These are phyloP conservation scores for Malacosoma neustria DNA, from an alignment of 2,888 invertebrate genomes.

Conservation along the genomic window DNA sequence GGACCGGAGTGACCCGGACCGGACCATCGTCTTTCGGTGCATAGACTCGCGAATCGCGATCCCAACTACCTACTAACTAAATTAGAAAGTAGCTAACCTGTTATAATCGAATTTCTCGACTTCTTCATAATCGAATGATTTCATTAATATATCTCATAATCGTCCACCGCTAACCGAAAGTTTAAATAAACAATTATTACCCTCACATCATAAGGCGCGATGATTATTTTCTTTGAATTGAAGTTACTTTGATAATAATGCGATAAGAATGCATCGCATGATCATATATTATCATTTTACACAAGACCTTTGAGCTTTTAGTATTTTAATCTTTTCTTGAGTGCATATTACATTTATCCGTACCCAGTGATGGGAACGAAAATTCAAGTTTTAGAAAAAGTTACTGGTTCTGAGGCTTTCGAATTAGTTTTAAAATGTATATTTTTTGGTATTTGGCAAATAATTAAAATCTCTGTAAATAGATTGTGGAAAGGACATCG, in stretches of 20 bases:
- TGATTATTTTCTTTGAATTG: neutral
- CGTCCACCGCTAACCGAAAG: no score
- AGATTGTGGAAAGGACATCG: slow-evolving; percentile 57
- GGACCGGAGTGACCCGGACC: no score
- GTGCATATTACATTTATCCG: slow-evolving; percentile 1
- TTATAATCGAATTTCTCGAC: no score
- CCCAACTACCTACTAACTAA: no score
- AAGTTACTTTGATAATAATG: slow-evolving; percentile 23
- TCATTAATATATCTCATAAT: no score
- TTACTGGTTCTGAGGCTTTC: slow-evolving; percentile 53
- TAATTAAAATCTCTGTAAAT: slow-evolving; percentile 41
- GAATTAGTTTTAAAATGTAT: slow-evolving; percentile 46
- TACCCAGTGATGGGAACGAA: slow-evolving; percentile 36
- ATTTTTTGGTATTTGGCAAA: slow-evolving; percentile 52
- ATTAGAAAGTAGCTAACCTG: no score
- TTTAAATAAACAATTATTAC: no score
- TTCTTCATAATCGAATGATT: no score
- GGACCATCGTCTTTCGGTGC: no score
- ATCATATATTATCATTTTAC: slow-evolving; percentile 24
- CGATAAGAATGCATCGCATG: slow-evolving; percentile 38
- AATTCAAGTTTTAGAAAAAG: slow-evolving; percentile 40
- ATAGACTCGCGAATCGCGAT: no score
- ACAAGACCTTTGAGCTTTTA: slow-evolving; percentile 36
- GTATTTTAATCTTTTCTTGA: slow-evolving; percentile 12
- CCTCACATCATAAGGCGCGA: no score